Evolutionary conservation across 2,888 invertebrate genomes (phyloP).

Genomic region (Scaeva pyrastri): DNA sequence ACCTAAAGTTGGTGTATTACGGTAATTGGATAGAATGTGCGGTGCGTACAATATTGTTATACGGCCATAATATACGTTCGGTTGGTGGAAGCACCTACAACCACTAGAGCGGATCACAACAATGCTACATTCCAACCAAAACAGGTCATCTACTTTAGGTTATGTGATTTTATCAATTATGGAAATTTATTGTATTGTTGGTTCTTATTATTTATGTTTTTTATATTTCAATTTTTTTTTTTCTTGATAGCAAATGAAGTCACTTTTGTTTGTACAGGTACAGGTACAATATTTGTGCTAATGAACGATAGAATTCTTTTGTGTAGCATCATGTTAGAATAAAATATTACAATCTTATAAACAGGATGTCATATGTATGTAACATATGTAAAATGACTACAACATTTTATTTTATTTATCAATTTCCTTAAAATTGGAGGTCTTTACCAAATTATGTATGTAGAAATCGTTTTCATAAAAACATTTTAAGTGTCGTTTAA

Average conservation of each 20-base stretch:
- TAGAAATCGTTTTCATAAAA: too few species aligned
- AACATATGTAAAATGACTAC: too few species aligned
- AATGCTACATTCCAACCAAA: conserved; percentile 19
- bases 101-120: conserved; percentile 55
- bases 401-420: too few species aligned
- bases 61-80: background rate
- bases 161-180: conserved; percentile 55
- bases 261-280: background rate
- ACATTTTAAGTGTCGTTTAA: too few species aligned
- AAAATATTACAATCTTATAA: too few species aligned
- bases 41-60: conserved; percentile 46
- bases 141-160: conserved; percentile 46
- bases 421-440: too few species aligned
- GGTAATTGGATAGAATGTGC: conserved; percentile 70
- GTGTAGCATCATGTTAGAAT: too few species aligned
- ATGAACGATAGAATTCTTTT: too few species aligned
- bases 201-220: conserved; percentile 2
- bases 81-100: conserved; percentile 24
- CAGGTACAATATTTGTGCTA: background rate
- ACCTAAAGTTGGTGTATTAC: conserved; percentile 56
- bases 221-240: background rate
- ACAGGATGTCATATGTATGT: too few species aligned
- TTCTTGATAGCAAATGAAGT: conserved; percentile 4
- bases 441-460: too few species aligned
- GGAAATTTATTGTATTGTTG: conserved; percentile 47